Percentiles rank a stretch among this genome's conserved stretches.
Evolutionary conservation across 2,113 vertebrate genomes (phyloP).

Genomic region (Hassar affinis): DNA sequence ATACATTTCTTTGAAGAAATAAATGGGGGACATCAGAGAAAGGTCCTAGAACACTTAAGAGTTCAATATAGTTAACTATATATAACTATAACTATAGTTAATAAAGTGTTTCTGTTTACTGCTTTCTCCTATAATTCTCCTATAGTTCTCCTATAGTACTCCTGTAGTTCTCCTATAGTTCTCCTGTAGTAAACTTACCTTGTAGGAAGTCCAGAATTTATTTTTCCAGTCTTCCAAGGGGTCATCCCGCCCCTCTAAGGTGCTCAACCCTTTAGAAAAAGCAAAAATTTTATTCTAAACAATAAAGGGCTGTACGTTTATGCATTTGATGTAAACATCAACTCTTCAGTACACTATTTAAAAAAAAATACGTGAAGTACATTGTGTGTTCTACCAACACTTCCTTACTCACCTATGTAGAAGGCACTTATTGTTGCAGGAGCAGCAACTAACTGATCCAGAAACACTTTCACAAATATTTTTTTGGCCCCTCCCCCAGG

Average conservation of each 20-base stretch:
- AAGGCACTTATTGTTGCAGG: conserved; percentile 79
- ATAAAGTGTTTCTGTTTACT: not conserved
- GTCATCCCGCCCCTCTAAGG: conserved; percentile 72
- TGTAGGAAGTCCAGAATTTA: conserved; percentile 78
- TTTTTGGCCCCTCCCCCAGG: conserved; percentile 65
- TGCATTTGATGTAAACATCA: not conserved
- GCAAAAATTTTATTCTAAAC: not conserved
- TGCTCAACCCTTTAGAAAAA: conserved; percentile 69
- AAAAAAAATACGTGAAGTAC: not conserved
- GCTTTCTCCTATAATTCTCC: too few species aligned
- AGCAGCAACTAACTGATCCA: conserved; percentile 75
- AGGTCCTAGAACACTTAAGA: too few species aligned
- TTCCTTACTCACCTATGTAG: conserved; percentile 69
- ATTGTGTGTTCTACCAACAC: not conserved
- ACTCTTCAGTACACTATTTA: not conserved
- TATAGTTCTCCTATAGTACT: not conserved
- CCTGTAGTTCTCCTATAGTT: not conserved
- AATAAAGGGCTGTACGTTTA: not conserved
- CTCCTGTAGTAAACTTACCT: conserved; percentile 55
- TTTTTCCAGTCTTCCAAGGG: conserved; percentile 72
- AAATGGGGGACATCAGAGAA: too few species aligned
- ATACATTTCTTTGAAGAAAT: not conserved
- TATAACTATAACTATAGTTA: too few species aligned
- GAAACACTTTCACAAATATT: conserved; percentile 69
- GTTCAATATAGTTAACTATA: too few species aligned